Percentiles rank a stretch among this genome's conserved stretches.
These are phyloP conservation scores for western clawed frog (Xenopus tropicalis) DNA, from an alignment of 2,113 vertebrate species.

Conservation along the genomic window UCB_Xtro_10.0 CM004450.2:23158001-23158500, in stretches of 20 bases:
- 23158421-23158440: too few relatives aligned
- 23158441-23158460: too few relatives aligned
- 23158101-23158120: conserved; percentile 36
- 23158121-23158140: conserved; percentile 41
- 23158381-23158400: too few relatives aligned
- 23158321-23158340: conserved; percentile 4
- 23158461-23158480: too few relatives aligned
- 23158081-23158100: not conserved
- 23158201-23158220: conserved; percentile 28
- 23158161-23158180: conserved; percentile 42
- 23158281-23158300: conserved; percentile 28
- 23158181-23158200: conserved; percentile 37
- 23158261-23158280: conserved; percentile 27
- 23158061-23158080: not conserved
- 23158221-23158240: conserved; percentile 38
- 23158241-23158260: conserved; percentile 42
- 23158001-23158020: conserved; percentile 30
- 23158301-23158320: conserved; percentile 27
- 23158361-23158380: conserved; percentile 1
- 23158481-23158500: too few relatives aligned
- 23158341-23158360: conserved; percentile 8
- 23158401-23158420: too few relatives aligned
- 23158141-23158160: conserved; percentile 43
- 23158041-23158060: conserved; percentile 36
- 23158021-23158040: conserved; percentile 25